Evolutionary conservation across 2,888 invertebrate species (phyloP).

Genomic region (Herminia tarsipennalis): DNA sequence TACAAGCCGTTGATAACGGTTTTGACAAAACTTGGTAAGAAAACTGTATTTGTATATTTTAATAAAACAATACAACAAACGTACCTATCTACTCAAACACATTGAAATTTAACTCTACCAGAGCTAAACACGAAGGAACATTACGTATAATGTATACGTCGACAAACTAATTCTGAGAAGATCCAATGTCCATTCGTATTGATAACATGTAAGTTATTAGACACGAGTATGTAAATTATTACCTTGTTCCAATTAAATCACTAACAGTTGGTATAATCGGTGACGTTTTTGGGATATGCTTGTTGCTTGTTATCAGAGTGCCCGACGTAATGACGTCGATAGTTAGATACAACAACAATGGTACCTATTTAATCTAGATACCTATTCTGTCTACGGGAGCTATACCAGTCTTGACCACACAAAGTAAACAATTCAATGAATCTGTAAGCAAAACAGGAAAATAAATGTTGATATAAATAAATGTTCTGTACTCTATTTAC

Average conservation of each 20-base stretch:
- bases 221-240: constrained; percentile 63
- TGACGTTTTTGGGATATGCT: constrained; percentile 56
- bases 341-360: too few relatives aligned
- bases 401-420: constrained; percentile 15
- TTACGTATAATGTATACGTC: constrained; percentile 25
- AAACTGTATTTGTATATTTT: constrained; percentile 1
- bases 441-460: constrained; percentile 43
- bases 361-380: too few relatives aligned
- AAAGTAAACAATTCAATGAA: constrained; percentile 36
- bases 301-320: constrained; percentile 36
- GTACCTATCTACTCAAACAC: constrained; percentile 3
- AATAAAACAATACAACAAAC: constrained; percentile 9
- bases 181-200: constrained; percentile 49
- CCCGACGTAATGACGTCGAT: constrained; percentile 27
- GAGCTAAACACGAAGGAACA: constrained; percentile 25
- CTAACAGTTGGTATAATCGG: constrained; percentile 40
- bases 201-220: constrained; percentile 52
- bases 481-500: constrained; percentile 25
- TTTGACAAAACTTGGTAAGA: not conserved
- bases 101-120: constrained; percentile 25
- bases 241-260: constrained; percentile 66
- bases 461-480: constrained; percentile 38
- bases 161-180: constrained; percentile 51
- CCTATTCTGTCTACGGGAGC: constrained; percentile 14
- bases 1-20: not conserved